Percentiles rank a stretch among this genome's conserved stretches.
Evolutionary conservation across 2,113 vertebrate species (phyloP).

Genomic region (Tragelaphus strepsiceros): DNA sequence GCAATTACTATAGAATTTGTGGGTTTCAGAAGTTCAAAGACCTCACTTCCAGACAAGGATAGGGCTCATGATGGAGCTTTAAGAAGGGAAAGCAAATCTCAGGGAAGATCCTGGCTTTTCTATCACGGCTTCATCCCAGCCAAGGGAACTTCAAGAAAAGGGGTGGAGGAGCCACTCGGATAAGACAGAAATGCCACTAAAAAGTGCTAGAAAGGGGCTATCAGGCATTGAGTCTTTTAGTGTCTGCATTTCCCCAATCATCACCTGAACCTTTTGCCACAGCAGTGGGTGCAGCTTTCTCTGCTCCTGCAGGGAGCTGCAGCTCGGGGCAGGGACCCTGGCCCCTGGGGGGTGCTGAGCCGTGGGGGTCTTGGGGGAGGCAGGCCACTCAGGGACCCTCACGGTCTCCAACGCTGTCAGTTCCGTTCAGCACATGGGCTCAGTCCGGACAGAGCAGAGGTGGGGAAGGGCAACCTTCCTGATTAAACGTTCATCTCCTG

Average conservation of each 20-base stretch:
- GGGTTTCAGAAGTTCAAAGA: not conserved
- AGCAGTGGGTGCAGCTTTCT: not conserved
- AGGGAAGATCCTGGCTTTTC: not conserved
- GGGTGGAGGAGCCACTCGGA: not conserved
- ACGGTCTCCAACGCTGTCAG: accelerated
- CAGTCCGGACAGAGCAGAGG: not conserved
- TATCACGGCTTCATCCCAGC: not conserved
- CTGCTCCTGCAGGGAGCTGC: not conserved
- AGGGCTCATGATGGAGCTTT: not conserved
- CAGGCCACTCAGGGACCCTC: not conserved
- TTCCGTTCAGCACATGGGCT: not conserved
- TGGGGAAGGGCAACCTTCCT: not conserved
- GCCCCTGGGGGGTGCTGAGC: accelerated
- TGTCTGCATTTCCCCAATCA: not conserved
- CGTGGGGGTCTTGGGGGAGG: accelerated
- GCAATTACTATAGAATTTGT: not conserved
- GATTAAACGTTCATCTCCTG: not conserved
- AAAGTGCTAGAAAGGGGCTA: not conserved
- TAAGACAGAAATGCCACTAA: not conserved
- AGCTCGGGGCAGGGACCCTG: not conserved
- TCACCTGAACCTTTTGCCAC: not conserved
- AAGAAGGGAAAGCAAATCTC: not conserved
- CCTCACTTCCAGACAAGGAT: not conserved
- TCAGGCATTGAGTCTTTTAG: not conserved
- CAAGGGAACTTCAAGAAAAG: too few species aligned